Base-by-base conservation (phyloP, 2,888 invertebrate species). In the Oligia strigilis region DNA sequence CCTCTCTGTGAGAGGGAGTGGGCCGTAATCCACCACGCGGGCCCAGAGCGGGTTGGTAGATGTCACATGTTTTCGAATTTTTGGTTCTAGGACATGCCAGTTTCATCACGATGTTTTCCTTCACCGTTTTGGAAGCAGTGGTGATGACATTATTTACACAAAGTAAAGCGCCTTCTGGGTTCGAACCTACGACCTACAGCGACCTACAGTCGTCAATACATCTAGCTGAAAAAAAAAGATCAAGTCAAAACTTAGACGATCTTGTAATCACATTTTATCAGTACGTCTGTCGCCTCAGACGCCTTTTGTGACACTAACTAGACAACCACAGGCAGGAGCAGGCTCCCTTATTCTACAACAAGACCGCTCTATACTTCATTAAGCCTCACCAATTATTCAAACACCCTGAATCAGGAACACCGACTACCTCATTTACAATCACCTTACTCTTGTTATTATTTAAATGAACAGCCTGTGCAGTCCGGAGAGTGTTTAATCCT, bases 401-500 rank as follows among this genome's bases (percentile, higher is more conserved):
- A 69, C 40, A 62, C 1, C 14, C 46, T 60, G 60, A 66, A 40
- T 58, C 72, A 78, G 17, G 36, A 29, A 55, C 40, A 55, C 19
- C 0, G 5, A 29, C 81, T 60, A 83, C 40, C 66, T 66, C 81
- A 81, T 66, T 75, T 75, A 62, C 36, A 80, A 73, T 65, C 62
- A 70, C 36, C n/a, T 52, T 66, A 55, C 84, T 78, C 58, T 83
- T 83, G 66, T 75, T 79, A 80, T 74, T 82, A 80, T 84, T 72
- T 29, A 84, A 76, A 76, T 81, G 65, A 73, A 77, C 81, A 83
- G 62, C 70, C 72, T 70, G 65, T 75, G 62, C 23, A 72, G 67
- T 60, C 75, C n/a, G 2, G 36, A 2, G 29, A 43, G 67, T 72
- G 40, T 49, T 49, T 52, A 8, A 70, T 9, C 4, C 19, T 55